Base-by-base conservation (phyloP, 2,888 invertebrate species). In the Pseudococcus longispinus region DNA sequence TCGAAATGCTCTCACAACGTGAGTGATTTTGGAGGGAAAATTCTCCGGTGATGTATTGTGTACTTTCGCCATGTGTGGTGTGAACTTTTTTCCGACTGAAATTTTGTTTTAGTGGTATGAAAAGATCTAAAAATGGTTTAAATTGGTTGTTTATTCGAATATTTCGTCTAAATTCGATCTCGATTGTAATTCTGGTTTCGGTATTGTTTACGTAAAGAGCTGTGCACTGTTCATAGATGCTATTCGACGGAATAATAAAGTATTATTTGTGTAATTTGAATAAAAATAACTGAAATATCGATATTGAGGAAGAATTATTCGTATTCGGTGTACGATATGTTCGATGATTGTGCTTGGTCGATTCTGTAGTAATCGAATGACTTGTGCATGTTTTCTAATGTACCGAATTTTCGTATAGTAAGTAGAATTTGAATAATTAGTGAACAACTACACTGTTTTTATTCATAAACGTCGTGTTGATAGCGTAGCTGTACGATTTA, bases 11-110 rank as follows among this genome's bases (percentile, higher is more conserved):
- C 70, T 70, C 15, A 26, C 15, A 15, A 18, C 4, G 18, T 29
- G 70, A 18, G 20, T 26, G 11, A 65, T 65, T 70, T 70, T 70
- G 70, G 70, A 70, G 70, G 70, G 70, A 70, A 70, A 70, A 29
- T 70, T 23, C 18, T 2, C 60, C 23, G 23, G 60, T 60, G 9
- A 23, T 65, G 65, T 65, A 9, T 65, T 3, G 32, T 32, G 32
- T 65, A 23, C 11, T 26, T 29, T 11, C 15, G 13, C 13, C 70
- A 70, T 70, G 70, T 70, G 70, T 5, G 29, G 8, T 15, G 8
- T 18, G 18, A 29, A 29, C 26, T 4, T 18, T 29, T 29, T 29
- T 65, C 4, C 23, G 65, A 20, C n/a, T 18, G 3, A n/a, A 65
- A 26, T 65, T 26, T 65, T 26, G 15, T 65, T 55, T 55, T n/a